These are phyloP conservation scores for Podargus strigoides DNA, from an alignment of 2,797 vertebrate genomes.

Conservation along the genomic window DNA sequence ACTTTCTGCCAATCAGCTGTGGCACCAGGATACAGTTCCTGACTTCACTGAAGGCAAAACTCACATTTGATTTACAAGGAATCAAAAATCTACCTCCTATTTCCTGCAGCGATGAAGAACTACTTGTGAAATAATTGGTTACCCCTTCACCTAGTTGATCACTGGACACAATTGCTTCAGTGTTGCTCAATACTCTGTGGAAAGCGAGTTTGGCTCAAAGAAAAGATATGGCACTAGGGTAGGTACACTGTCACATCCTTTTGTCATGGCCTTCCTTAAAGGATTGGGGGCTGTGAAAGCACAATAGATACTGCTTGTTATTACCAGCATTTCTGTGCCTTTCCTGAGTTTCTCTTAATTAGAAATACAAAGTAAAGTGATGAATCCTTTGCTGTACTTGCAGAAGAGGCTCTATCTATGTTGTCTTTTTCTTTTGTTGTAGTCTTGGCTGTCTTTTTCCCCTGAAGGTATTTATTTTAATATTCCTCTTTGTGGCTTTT, in stretches of 20 bases:
- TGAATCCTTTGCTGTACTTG: background rate
- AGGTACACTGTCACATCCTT: background rate
- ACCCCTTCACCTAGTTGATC: background rate
- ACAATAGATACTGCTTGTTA: background rate
- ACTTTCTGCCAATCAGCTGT: background rate
- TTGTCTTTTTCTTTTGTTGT: background rate
- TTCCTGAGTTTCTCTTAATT: background rate
- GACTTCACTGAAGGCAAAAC: background rate
- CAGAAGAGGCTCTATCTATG: background rate
- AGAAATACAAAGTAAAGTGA: background rate
- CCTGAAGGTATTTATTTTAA: constrained; percentile 44
- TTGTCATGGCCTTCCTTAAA: background rate
- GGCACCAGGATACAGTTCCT: background rate
- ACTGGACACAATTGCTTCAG: background rate
- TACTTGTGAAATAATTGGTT: background rate
- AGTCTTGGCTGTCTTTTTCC: background rate
- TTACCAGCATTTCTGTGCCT: background rate
- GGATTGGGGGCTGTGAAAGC: background rate
- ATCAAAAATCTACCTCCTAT: background rate
- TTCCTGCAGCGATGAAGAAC: background rate
- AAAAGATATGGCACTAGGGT: background rate
- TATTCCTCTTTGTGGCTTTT: constrained; percentile 44
- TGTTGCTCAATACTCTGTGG: background rate
- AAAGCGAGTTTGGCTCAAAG: background rate
- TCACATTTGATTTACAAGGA: background rate